A percentile compares a stretch with the other conserved stretches of the same genome.
phyloP scores from a whole-genome alignment of 1,140 invertebrate species.

The Drosophila paulistorum region DNA sequence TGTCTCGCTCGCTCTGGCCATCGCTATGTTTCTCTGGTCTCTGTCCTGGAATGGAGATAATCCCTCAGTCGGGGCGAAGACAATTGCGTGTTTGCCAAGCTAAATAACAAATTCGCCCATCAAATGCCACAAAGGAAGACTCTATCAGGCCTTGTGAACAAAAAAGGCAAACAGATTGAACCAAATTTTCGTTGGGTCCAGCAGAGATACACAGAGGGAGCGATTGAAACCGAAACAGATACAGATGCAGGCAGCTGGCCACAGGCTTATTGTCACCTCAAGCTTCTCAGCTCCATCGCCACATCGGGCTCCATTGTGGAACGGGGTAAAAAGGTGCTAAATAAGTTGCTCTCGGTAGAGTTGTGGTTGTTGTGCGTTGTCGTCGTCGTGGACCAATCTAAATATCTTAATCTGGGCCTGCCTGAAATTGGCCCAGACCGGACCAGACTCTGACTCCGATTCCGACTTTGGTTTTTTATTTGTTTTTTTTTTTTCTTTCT shows the following conservation, averaged over 20 bases:
- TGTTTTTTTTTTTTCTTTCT: conserved; percentile 7
- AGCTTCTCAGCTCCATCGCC: conserved; percentile 32
- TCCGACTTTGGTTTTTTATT: conserved; percentile 22
- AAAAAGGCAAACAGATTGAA: conserved; percentile 75
- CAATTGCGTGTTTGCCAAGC: conserved; percentile 69
- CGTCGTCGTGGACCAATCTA: conserved; percentile 71
- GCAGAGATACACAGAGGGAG: conserved; percentile 2
- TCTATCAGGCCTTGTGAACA: conserved; percentile 63
- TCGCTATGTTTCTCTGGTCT: neutral
- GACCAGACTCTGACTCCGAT: conserved; percentile 16
- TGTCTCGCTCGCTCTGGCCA: neutral
- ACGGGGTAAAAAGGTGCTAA: conserved; percentile 53
- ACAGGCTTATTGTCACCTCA: conserved; percentile 76
- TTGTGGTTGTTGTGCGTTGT: conserved; percentile 23
- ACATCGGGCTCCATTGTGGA: conserved; percentile 40
- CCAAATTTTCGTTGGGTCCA: conserved; percentile 65
- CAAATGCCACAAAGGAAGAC: conserved; percentile 77
- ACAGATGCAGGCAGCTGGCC: conserved; percentile 25
- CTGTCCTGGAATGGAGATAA: conserved; percentile 1
- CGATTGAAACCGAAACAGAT: neutral
- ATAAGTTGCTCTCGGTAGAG: conserved; percentile 55
- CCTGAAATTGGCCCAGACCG: conserved; percentile 57
- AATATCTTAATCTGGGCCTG: conserved; percentile 81
- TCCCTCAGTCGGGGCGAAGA: conserved; percentile 43
- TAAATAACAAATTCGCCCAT: conserved; percentile 83